These are phyloP conservation scores for Amblyopsis hoosieri DNA, from an alignment of 2,797 vertebrate genomes.

Conservation along the genomic window DNA sequence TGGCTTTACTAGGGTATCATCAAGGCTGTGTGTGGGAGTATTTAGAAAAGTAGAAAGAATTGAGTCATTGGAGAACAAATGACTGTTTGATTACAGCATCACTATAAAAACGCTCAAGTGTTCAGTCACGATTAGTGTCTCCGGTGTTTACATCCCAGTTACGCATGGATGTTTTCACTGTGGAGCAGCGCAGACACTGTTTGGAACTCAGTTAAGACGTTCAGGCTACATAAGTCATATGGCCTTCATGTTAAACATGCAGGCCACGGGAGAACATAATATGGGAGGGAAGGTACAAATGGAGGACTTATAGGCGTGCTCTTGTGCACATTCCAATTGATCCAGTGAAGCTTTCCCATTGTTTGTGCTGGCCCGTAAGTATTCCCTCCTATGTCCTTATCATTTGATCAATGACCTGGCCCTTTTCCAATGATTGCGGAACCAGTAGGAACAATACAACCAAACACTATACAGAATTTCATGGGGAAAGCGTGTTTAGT, in stretches of 20 bases:
- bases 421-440: conserved; percentile 6
- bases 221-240: background rate
- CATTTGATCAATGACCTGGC: conserved; percentile 61
- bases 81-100: no score
- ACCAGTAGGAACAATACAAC: conserved; percentile 43
- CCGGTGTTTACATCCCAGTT: background rate
- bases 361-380: conserved; percentile 39
- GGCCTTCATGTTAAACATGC: background rate
- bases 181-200: conserved; percentile 11
- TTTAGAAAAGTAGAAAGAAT: no score
- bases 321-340: conserved; percentile 66
- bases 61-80: no score
- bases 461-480: conserved; percentile 15
- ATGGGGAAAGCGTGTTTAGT: conserved; percentile 13
- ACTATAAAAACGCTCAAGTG: no score
- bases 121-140: background rate
- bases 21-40: no score
- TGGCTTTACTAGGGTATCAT: no score
- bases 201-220: conserved; percentile 34
- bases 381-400: conserved; percentile 2
- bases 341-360: conserved; percentile 65
- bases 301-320: conserved; percentile 61
- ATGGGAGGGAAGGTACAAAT: background rate
- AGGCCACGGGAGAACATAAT: background rate
- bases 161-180: conserved; percentile 7